Evolutionary conservation across 2,888 invertebrate genomes (phyloP), one percentile per base, ranked within the genome.

Genomic region (Tetramorium bicarinatum): DNA sequence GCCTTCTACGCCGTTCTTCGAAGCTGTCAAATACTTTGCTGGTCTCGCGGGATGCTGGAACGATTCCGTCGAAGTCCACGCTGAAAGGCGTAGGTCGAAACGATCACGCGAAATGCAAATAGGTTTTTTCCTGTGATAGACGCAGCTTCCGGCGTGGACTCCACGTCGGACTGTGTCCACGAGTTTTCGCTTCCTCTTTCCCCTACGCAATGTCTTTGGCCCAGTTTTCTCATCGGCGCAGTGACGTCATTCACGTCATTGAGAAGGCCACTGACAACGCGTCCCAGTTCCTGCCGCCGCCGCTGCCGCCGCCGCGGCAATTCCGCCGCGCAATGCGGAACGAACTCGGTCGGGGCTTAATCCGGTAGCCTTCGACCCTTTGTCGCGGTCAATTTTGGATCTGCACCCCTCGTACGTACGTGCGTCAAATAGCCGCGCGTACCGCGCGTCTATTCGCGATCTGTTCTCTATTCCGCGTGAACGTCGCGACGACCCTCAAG

Each of bases 191-290:
- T 84, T 79, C 67, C 87, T 59, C 71, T 83, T 79, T 34, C 84
- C 67, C 75, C 61, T 61, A 69, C 81, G 82, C 82, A 86, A 86
- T 93, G 69, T 79, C 79, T 79, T 92, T 93, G 93, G 89, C 94
- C 94, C 89, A 93, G 93, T 94, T 92, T 90, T 86, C 86, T 89
- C 87, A 87, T 87, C 89, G 88, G 88, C 88, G 88, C 61, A 77
- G 89, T 93, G 93, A 94, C 94, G 94, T 94, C 94, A 94, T 90
- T 86, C 85, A 89, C 93, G 94, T 94, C 94, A 94, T 94, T 94
- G 94, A 94, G 93, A 91, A 91, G 91, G 91, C 92, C 91, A 88
- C 89, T 89, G 90, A 90, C 52, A 52, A 52, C 92, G 91, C 92
- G 94, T 88, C 93, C 94, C 91, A 94, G 91, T 93, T 94, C 90